Evolutionary conservation across 2,797 vertebrate genomes (phyloP).

Genomic region (Rhinophrynus dorsalis): DNA sequence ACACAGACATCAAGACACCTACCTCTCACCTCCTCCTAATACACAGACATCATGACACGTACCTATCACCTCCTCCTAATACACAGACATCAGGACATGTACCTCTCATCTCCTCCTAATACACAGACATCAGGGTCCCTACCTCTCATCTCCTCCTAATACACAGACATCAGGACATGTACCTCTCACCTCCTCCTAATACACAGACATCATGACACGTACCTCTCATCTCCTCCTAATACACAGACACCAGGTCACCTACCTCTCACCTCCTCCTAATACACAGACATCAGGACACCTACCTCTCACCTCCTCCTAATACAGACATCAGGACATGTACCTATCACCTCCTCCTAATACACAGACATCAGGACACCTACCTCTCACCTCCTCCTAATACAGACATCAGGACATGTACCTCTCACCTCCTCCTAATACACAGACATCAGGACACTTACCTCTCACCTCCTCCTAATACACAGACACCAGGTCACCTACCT

Average conservation of each 20-base stretch:
- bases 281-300: background rate
- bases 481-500: background rate
- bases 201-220: background rate
- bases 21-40: background rate
- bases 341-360: too few species aligned
- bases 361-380: background rate
- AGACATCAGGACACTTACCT: background rate
- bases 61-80: background rate
- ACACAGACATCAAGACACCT: background rate
- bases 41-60: background rate
- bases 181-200: background rate
- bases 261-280: background rate
- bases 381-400: background rate
- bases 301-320: background rate
- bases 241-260: background rate
- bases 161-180: background rate
- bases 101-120: background rate
- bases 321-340: background rate
- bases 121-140: background rate
- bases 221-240: background rate
- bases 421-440: background rate
- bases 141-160: background rate
- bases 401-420: background rate
- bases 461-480: background rate
- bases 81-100: background rate